Evolutionary conservation across 2,113 vertebrate genomes (phyloP), one percentile per base, ranked within the genome.

Genomic region (Anguilla rostrata): DNA sequence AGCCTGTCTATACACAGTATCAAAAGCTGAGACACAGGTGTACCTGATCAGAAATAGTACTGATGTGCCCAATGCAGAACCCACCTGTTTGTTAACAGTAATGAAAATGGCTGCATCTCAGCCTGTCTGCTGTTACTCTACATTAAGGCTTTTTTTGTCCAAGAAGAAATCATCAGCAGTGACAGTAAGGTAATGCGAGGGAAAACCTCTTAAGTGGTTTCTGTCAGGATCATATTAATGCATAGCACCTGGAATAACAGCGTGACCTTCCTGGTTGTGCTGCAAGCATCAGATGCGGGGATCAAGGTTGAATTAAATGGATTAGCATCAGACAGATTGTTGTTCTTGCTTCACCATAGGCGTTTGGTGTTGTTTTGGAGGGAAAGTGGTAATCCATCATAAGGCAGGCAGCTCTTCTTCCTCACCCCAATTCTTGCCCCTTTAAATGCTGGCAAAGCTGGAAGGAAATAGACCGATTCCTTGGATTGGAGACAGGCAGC

Each of bases 311-410:
- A 87, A 89, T 89, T 90, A 82, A 39, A 40, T 71, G 91, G 90
- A 91, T 93, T 92, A 93, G 87, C 86, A 89, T 91, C 92, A 85
- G 88, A 90, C 93, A 89, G 90, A 14, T 63, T 60, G 56, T 86
- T 90, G 89, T 87, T 89, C 91, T 90, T 91, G 88, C 86, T 86
- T 87, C 14, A 40, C 81, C 89, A 85, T 20, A 39, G 6, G 29
- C 86, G 89, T 89, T 87, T 87, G 84, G 29, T 29, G 82, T 39
- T 14, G 15, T 91, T 88, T 90, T 92, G 85, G 89, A 88, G 90
- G 49, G 83, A 90, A 29, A 87, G 90, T 90, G 88, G 90, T 46
- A 86, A 88, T 90, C 86, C 88, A 90, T 92, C 86, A 92, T 89
- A 87, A 63, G 85, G 85, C 81, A 83, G 84, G 82, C 81, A 87